Evolutionary conservation across 2,113 vertebrate genomes (phyloP), one percentile per base, ranked within the genome.

Genomic region (Oreochromis aureus): DNA sequence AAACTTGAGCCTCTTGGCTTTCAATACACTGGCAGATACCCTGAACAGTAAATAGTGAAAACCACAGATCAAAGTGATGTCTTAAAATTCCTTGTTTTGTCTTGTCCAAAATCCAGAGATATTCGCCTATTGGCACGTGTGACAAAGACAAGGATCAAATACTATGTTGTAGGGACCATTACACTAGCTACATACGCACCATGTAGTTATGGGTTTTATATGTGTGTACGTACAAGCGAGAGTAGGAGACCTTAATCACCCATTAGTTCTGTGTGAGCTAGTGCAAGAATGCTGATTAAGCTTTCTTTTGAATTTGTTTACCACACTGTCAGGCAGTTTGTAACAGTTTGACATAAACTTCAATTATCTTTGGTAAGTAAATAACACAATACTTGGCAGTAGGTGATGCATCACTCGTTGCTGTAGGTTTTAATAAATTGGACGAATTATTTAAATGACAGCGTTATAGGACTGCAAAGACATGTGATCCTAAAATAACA

Each of bases 401-500:
- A 55, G 18, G 22, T 81, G 39, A 69, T n/a, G 46, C n/a, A 48
- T 80, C 80, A 80, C 34, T 80, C 15, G 11, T 36, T 59, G 41
- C 58, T 51, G 76, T 86, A 78, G 46, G 22, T 63, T 83, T 48
- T 12, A 87, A 85, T 91, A 82, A 86, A 87, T 19, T 84, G 87
- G 55, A 80, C 59, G 81, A 85, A 89, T 85, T 90, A 80, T 88
- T 87, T 82, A 86, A 94, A 89, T 85, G 86, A 81, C 84, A 87
- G 83, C 2, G 15, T 92, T 83, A 89, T 39, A 19, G 22, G 36
- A 44, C 80, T 83, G 34, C 63, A 36, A 56, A 61, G 84, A 85
- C 80, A 90, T 81, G 6, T 30, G 84, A 92, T 86, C 82, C 85
- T 91, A 89, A 90, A 94, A 93, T 91, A 94, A 93, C 86, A 88